These are phyloP conservation scores for Lycocerus yunnanus DNA, from an alignment of 2,888 invertebrate genomes.

Conservation along the genomic window DNA sequence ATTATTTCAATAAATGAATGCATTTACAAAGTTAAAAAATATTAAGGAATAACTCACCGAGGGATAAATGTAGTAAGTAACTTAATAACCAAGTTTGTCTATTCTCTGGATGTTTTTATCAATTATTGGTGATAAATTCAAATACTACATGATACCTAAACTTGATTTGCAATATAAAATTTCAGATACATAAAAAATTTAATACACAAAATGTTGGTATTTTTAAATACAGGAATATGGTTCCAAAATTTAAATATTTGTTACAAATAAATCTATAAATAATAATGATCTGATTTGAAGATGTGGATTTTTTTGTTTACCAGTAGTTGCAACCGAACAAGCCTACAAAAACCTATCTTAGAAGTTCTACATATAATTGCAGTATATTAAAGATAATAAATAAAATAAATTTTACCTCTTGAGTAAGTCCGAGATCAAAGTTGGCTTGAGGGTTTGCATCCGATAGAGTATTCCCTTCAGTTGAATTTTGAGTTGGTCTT, in stretches of 20 bases:
- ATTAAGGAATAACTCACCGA: neutral
- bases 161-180: neutral
- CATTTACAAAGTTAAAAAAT: neutral
- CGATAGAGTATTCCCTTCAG: conserved; percentile 17
- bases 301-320: neutral
- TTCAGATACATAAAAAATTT: neutral
- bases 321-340: neutral
- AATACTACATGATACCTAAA: neutral
- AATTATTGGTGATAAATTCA: neutral
- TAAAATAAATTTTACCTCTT: conserved; percentile 44
- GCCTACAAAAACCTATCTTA: neutral
- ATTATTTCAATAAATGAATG: neutral
- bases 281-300: neutral
- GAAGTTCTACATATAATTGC: neutral
- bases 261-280: neutral
- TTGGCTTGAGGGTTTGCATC: conserved; percentile 18
- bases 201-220: neutral
- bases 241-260: neutral
- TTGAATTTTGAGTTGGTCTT: conserved; percentile 6
- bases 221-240: neutral
- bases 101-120: neutral
- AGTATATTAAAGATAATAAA: neutral
- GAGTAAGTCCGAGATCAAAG: conserved; percentile 43
- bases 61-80: neutral
- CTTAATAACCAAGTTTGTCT: neutral